Percentiles rank a stretch among this genome's conserved stretches.
phyloP scores from a whole-genome alignment of 2,113 vertebrate species.

The Varanus komodoensis region DNA sequence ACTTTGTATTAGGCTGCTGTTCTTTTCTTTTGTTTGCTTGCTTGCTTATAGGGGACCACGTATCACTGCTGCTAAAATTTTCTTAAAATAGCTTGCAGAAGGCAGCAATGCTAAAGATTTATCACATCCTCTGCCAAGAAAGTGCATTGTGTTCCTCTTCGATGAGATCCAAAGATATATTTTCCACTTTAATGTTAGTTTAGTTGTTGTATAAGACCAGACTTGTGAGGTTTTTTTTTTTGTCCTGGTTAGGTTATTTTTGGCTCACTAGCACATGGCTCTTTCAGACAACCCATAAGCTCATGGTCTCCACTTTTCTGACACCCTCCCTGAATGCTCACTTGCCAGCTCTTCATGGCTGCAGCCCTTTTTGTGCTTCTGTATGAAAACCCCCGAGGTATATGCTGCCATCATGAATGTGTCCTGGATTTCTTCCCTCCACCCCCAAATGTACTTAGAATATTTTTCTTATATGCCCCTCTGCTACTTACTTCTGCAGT shows the following conservation, averaged over 20 bases:
- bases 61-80: not conserved
- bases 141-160: constrained; percentile 19
- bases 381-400: constrained; percentile 60
- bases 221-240: constrained; percentile 39
- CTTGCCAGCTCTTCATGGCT: constrained; percentile 30
- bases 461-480: constrained; percentile 12
- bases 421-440: constrained; percentile 33
- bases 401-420: constrained; percentile 49
- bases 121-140: not conserved
- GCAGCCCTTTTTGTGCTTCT: constrained; percentile 45
- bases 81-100: constrained; percentile 37
- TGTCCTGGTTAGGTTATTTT: constrained; percentile 62
- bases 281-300: constrained; percentile 48
- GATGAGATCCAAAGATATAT: constrained; percentile 16
- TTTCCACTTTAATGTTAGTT: constrained; percentile 13
- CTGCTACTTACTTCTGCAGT: constrained; percentile 34
- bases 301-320: constrained; percentile 53
- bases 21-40: not conserved
- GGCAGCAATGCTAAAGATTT: not conserved
- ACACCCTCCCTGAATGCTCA: constrained; percentile 26
- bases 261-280: constrained; percentile 57
- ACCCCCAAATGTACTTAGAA: constrained; percentile 38
- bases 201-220: constrained; percentile 50
- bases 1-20: not conserved
- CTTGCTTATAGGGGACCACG: not conserved